Evolutionary conservation across 2,113 vertebrate species (phyloP).

Genomic region (human (Homo sapiens)): GRCh38 chrX:42119001-42119500

Average conservation of each 20-base stretch:
- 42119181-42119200: background rate
- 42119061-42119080: constrained; percentile 13
- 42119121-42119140: background rate
- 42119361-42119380: background rate
- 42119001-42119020: constrained; percentile 17
- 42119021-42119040: constrained; percentile 3
- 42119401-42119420: background rate
- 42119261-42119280: constrained; percentile 47
- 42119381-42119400: background rate
- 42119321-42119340: constrained; percentile 33
- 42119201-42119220: background rate
- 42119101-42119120: background rate
- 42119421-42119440: background rate
- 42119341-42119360: constrained; percentile 48
- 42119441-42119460: background rate
- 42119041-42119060: background rate
- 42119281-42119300: constrained; percentile 24
- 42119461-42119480: background rate
- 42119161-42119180: background rate
- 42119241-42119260: constrained; percentile 58
- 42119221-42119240: constrained; percentile 49
- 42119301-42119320: constrained; percentile 54
- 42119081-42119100: background rate
- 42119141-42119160: background rate
- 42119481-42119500: too few relatives aligned